Evolutionary conservation across 2,888 invertebrate species (phyloP), one percentile per base, ranked within the genome.

Genomic region (Luperina nickerlii): DNA sequence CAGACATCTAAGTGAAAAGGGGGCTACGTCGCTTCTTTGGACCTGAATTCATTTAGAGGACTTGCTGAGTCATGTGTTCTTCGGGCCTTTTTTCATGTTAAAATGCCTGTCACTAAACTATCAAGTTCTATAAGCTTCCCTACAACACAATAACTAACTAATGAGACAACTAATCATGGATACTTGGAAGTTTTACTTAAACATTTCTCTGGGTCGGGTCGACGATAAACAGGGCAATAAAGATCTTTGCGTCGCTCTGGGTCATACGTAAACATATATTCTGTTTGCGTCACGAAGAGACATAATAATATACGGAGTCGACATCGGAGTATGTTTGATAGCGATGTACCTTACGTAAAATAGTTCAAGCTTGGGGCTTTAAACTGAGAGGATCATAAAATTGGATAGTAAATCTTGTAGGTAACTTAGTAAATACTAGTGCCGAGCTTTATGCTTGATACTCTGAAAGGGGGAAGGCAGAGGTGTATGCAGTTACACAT

Each of bases 171-270:
- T 81, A 86, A 88, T 85, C 75, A 83, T 76, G 65, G 69, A 66
- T 62, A 80, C 75, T 83, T 71, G 24, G 63, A 69, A 85, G 86
- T 89, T 90, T 82, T 77, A 76, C 86, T 85, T 75, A 82, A 85
- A 83, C 77, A 79, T 82, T 81, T 63, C 74, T 51, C 74, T 51
- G 74, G 74, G 65, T 85, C 7, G 78, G 81, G 78, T 84, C 81
- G 80, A 48, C 74, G 60, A 89, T 90, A 89, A 90, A 90, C 90
- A 87, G 69, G 78, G 74, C 67, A 66, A 89, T 90, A 89, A 89
- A 90, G 73, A 81, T 87, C 78, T 85, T 78, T 67, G 69, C 57
- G 69, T 76, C 70, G 42, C 79, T 71, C 62, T n/a, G 85, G 81
- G 88, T 72, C 68, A 87, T 87, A 74, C 74, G 85, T 75, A 84